Percentiles rank a stretch among this genome's conserved stretches.
These are phyloP conservation scores for Galaxea fascicularis DNA, from an alignment of 92 coral and sea anemone genomes.

Conservation along the genomic window DNA sequence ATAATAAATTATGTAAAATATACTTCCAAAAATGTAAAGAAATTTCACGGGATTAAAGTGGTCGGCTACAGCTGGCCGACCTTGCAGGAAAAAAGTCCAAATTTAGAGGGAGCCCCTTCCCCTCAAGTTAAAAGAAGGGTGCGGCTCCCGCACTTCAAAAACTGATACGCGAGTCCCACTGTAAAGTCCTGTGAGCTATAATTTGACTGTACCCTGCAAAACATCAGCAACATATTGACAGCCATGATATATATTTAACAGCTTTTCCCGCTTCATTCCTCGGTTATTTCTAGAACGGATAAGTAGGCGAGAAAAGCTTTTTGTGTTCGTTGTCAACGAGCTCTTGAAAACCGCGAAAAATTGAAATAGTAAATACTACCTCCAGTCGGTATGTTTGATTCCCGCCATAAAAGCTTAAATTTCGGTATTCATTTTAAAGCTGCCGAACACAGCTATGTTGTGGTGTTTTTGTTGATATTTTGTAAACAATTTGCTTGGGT, in stretches of 20 bases:
- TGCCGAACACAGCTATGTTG: not conserved
- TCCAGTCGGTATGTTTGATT: not conserved
- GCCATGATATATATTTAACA: not conserved
- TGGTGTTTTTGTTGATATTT: too few relatives aligned
- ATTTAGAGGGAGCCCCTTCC: too few relatives aligned
- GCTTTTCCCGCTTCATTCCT: not conserved
- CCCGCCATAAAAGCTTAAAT: not conserved
- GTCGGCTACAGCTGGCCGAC: too few relatives aligned
- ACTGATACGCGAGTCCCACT: too few relatives aligned
- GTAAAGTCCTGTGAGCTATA: not conserved
- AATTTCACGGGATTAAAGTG: too few relatives aligned
- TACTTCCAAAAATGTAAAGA: too few relatives aligned
- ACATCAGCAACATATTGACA: not conserved
- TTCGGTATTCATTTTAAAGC: not conserved
- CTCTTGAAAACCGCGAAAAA: not conserved
- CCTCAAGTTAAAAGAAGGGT: too few relatives aligned
- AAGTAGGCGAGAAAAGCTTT: not conserved
- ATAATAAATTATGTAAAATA: too few relatives aligned
- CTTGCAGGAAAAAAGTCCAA: too few relatives aligned
- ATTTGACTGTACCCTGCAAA: not conserved
- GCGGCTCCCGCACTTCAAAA: too few relatives aligned
- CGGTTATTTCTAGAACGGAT: not conserved
- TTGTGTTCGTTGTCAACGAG: slow-evolving; percentile 11
- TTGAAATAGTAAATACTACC: not conserved
- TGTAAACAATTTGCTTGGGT: not conserved